Evolutionary conservation across 2,797 vertebrate species (phyloP).

Genomic region (Amphiprion clarkii): DNA sequence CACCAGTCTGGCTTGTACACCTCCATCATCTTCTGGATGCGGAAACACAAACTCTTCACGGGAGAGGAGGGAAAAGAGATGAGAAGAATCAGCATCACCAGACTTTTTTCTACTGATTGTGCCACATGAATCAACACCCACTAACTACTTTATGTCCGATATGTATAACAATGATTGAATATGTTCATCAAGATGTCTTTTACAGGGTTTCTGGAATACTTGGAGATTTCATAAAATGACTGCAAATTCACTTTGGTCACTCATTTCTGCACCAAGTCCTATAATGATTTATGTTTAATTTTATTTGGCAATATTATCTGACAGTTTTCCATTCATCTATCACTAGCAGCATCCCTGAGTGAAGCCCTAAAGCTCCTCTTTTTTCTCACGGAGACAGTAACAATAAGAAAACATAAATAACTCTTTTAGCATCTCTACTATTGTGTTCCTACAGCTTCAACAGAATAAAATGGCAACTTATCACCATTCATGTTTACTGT

Average conservation of each 20-base stretch:
- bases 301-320: not conserved
- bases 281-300: slow-evolving; percentile 9
- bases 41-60: slow-evolving; percentile 92
- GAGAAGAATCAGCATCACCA: not conserved
- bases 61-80: not conserved
- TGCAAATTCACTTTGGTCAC: slow-evolving; percentile 14
- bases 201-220: not conserved
- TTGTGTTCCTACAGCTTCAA: not conserved
- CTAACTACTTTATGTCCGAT: not conserved
- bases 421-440: not conserved
- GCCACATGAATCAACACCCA: not conserved
- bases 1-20: slow-evolving; percentile 97
- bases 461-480: not conserved
- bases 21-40: slow-evolving; percentile 97
- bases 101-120: not conserved
- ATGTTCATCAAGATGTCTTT: not conserved
- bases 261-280: slow-evolving; percentile 4
- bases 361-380: not conserved
- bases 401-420: not conserved
- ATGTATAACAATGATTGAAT: not conserved
- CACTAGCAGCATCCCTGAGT: not conserved
- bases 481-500: too few relatives aligned
- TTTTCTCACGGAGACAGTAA: slow-evolving; percentile 6
- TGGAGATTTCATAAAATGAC: not conserved
- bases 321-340: not conserved